Evolutionary conservation across 2,797 vertebrate genomes (phyloP), one percentile per base, ranked within the genome.

Genomic region (Carduelis carduelis): DNA sequence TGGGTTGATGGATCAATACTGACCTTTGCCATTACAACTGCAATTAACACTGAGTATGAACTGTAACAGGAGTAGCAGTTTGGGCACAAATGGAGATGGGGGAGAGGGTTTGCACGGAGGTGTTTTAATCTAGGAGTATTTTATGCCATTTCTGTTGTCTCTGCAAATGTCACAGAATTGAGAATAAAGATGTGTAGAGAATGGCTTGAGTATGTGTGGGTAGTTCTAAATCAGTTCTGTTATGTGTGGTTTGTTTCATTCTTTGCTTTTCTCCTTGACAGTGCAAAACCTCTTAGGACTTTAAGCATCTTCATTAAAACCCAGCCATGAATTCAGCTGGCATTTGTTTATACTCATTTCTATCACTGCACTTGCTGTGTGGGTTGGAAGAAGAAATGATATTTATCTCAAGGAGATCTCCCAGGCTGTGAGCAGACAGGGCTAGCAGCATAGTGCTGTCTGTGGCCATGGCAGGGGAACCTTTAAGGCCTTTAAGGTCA

Each of bases 21-120:
- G 92, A 87, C 86, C 90, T 95, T 80, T 92, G 85, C 81, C 74
- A 63, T 56, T 90, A 79, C 78, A 95, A 64, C 52, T 39, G 56
- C 93, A 93, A 92, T 95, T 94, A 97, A 94, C 86, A 35, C 60
- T 70, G 52, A 16, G 6, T 52, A 90, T 94, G 85, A 94, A 94
- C 81, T 84, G 70, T 87, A 80, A 68, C 11, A 30, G 72, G 32
- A 39, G 66, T 47, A 89, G 87, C 35, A 47, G 28, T 66, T 94
- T 87, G 0, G 5, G 55, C 65, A 59, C 30, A 70, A 87, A 47
- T 47, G 20, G 43, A 26, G 17, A 8, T 16, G 17, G 6, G 5
- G 14, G 10, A 34, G 6, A 47, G 52, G 16, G 21, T 71, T 83
- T 90, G 30, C 28, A 80, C 27, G 23, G 56, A 37, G 15, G 14